These are phyloP conservation scores for Nycticebus coucang DNA, from an alignment of 2,113 vertebrate genomes.

Conservation along the genomic window DNA sequence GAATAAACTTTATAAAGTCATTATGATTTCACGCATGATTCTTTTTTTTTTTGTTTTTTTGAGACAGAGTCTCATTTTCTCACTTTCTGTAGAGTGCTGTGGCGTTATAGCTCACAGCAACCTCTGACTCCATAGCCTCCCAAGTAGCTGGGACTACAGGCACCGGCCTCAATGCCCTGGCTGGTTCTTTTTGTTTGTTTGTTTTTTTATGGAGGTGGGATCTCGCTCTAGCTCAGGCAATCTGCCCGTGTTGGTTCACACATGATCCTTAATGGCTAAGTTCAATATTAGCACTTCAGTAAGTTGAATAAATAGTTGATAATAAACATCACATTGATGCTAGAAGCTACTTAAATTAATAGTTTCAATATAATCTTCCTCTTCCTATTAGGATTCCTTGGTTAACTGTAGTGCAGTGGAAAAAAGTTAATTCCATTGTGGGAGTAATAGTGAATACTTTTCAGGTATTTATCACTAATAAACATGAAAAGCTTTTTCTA, in stretches of 20 bases:
- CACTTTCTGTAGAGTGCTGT: no score
- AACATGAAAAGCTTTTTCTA: neutral
- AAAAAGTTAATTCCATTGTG: neutral
- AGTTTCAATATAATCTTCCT: neutral
- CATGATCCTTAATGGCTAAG: neutral
- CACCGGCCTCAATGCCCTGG: no score
- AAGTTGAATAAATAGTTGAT: slow-evolving; percentile 1
- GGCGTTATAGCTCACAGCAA: no score
- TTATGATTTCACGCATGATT: neutral
- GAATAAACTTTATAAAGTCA: neutral
- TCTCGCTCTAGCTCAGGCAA: no score
- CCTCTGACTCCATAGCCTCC: no score
- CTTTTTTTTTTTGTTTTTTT: neutral
- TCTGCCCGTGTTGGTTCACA: neutral
- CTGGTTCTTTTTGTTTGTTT: no score
- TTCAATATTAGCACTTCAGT: neutral
- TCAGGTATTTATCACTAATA: neutral
- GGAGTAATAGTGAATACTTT: neutral
- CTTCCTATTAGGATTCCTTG: neutral
- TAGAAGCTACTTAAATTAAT: neutral
- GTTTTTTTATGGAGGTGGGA: no score
- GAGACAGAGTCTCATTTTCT: no score
- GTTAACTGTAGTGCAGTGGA: neutral
- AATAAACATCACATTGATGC: neutral
- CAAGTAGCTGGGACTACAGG: no score